Base-by-base conservation (phyloP, 2,113 vertebrate genomes). In the Apaloderma vittatum region DNA sequence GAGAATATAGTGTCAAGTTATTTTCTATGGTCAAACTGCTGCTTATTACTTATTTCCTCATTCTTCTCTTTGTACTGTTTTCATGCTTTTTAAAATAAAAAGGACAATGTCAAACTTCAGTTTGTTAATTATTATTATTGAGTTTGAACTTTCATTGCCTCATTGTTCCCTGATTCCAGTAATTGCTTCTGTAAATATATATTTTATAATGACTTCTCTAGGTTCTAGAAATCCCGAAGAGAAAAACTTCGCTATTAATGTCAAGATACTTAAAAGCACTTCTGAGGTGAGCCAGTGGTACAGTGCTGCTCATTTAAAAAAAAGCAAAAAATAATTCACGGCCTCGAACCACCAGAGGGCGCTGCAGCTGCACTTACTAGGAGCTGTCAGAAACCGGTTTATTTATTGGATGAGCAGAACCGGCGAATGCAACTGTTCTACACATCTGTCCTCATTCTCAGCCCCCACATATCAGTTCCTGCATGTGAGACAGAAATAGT, bases 51-150 rank as follows among this genome's bases (percentile, higher is more conserved):
- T 74, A 65, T 55, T 70, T 79, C 71, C 34, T 94, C 67, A 30
- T 92, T 83, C 59, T 88, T 59, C 83, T 91, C 84, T 96, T 96
- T 97, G 81, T 97, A 96, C 82, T 63, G 59, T 91, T 94, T 78
- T 87, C 86, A 73, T 91, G 94, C 93, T 97, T 96, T 98, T 95
- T 94, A 91, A 97, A 97, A 98, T 98, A 98, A 98, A 98, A 97
- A 93, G 59, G 63, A 95, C 1, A 0, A 88, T 43, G 55, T 61
- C 30, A 57, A 78, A 21, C 72, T 66, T 74, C 20, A 76, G 27
- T 85, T 94, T 96, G 74, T 52, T 95, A 72, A 63, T 86, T 93
- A 54, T 75, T 61, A n/a, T 36, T 88, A 75, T 2, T 57, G 45
- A 86, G 46, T 52, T 30, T 55, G 58, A 58, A 68, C 61, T 91